Evolutionary conservation across 2,113 vertebrate species (phyloP).

Genomic region (Phocoena sinus): DNA sequence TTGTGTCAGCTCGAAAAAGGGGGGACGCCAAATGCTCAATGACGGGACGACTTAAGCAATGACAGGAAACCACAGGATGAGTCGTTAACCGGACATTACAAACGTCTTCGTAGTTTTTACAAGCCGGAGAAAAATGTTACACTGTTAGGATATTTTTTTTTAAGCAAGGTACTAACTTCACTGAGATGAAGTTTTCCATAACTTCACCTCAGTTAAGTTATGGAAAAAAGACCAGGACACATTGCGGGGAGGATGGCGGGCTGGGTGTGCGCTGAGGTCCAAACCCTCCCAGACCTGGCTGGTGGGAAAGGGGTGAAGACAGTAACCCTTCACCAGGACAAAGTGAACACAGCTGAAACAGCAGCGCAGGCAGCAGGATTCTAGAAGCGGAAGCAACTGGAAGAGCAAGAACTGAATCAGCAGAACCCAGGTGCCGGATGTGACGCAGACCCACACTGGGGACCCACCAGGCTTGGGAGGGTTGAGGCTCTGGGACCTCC

Average conservation of each 20-base stretch:
- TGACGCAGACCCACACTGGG: rapidly evolving
- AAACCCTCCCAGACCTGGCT: neutral
- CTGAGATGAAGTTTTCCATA: too few species aligned
- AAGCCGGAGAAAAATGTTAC: rapidly evolving
- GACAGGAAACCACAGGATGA: rapidly evolving
- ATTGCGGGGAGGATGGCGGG: rapidly evolving
- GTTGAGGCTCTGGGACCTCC: too few species aligned
- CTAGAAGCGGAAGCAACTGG: too few species aligned
- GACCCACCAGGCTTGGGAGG: neutral
- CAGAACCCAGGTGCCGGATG: rapidly evolving
- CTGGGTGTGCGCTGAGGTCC: rapidly evolving
- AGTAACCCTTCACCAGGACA: rapidly evolving
- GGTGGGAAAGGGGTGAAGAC: rapidly evolving
- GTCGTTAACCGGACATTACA: rapidly evolving
- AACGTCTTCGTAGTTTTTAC: rapidly evolving
- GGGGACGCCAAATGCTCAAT: rapidly evolving
- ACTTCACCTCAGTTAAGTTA: neutral
- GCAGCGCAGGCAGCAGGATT: rapidly evolving
- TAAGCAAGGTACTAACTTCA: neutral
- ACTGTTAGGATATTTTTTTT: neutral
- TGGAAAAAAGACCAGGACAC: too few species aligned
- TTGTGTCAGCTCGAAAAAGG: neutral
- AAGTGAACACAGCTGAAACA: rapidly evolving
- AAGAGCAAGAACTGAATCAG: rapidly evolving
- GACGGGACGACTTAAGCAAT: rapidly evolving